phyloP scores from a whole-genome alignment of 2,888 invertebrate species.

The Antheraea assamensis region DNA sequence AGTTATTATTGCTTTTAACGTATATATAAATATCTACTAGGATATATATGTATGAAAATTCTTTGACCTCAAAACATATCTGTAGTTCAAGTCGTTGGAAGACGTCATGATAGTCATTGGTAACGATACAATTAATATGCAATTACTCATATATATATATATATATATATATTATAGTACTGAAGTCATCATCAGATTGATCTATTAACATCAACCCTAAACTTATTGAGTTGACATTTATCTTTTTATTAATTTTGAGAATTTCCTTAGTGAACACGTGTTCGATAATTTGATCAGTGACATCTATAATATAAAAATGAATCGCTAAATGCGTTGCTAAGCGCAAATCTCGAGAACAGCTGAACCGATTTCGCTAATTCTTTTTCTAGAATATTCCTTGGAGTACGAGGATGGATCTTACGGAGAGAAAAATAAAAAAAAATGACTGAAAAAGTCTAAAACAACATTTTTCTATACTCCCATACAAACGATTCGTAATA shows the following conservation, averaged over 20 bases:
- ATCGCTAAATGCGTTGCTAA: too few relatives aligned
- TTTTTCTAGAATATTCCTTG: too few relatives aligned
- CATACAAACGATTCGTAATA: too few relatives aligned
- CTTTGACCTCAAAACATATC: conserved; percentile 39
- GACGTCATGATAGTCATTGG: conserved; percentile 38
- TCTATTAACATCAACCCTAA: neutral
- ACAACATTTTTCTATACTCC: too few relatives aligned
- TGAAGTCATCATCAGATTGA: neutral
- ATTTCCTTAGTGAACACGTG: neutral
- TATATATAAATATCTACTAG: conserved; percentile 30
- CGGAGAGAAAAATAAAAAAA: too few relatives aligned
- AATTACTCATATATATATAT: neutral
- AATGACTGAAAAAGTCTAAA: too few relatives aligned
- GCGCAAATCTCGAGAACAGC: too few relatives aligned
- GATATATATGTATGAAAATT: conserved; percentile 24
- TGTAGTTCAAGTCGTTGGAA: conserved; percentile 34
- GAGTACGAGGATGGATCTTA: too few relatives aligned
- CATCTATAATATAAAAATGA: too few relatives aligned
- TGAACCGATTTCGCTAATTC: too few relatives aligned
- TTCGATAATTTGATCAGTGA: neutral
- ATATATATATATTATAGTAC: conserved; percentile 1
- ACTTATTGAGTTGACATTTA: neutral
- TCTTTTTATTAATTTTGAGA: neutral
- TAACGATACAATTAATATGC: conserved; percentile 19
- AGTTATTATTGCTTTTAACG: conserved; percentile 20